These are phyloP conservation scores for Threskiornis aethiopicus DNA, from an alignment of 2,797 vertebrate genomes.

Conservation along the genomic window DNA sequence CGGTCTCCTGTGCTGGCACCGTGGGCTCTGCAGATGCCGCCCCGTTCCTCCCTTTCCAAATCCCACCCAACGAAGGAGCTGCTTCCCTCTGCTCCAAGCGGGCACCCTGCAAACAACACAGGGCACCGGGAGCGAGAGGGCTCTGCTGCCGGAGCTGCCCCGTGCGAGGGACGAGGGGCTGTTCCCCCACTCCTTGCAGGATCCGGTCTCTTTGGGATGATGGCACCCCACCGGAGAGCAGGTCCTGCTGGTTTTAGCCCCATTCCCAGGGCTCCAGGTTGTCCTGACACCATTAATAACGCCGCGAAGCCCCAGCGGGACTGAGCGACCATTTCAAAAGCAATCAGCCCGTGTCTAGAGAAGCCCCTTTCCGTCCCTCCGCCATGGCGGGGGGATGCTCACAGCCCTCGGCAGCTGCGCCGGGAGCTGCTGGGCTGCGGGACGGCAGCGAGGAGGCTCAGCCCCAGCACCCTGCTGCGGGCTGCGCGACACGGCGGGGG, in stretches of 20 bases:
- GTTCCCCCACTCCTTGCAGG: neutral
- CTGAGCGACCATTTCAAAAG: neutral
- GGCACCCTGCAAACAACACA: neutral
- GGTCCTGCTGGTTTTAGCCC: neutral
- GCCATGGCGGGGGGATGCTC: neutral
- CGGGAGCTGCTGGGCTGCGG: neutral
- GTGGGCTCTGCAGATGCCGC: neutral
- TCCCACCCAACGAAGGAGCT: rapidly evolving
- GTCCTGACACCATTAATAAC: neutral
- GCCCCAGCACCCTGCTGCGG: rapidly evolving
- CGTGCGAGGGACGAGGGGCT: rapidly evolving
- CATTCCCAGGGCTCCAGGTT: neutral
- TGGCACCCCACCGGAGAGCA: neutral
- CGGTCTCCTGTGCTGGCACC: rapidly evolving
- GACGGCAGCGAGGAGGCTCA: neutral
- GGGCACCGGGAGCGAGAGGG: rapidly evolving
- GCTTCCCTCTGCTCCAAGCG: neutral
- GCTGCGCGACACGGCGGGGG: rapidly evolving
- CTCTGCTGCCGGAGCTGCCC: neutral
- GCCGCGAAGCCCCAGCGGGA: neutral
- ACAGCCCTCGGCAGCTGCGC: neutral
- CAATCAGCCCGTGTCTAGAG: neutral
- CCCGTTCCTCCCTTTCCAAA: neutral
- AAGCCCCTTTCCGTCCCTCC: neutral
- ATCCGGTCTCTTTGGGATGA: neutral